Evolutionary conservation across 2,797 vertebrate genomes (phyloP).

Genomic region (Heterohyrax brucei): DNA sequence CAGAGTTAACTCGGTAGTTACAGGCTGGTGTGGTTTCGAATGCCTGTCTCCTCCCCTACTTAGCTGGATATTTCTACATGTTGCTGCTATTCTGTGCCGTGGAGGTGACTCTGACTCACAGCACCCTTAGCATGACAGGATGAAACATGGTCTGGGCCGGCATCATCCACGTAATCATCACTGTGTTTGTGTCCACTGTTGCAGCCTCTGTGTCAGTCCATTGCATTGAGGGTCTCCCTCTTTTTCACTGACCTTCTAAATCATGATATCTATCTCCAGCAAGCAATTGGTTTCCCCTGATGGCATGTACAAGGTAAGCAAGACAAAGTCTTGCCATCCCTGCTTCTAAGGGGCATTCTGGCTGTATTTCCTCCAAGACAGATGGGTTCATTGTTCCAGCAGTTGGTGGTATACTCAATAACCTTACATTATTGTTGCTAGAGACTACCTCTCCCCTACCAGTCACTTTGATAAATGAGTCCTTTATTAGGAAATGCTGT

Average conservation of each 20-base stretch:
- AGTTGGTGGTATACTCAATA: background rate
- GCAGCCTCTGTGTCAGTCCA: background rate
- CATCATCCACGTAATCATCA: background rate
- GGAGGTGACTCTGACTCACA: background rate
- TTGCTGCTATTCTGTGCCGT: background rate
- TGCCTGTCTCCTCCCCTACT: background rate
- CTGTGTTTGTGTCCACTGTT: background rate
- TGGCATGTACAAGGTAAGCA: background rate
- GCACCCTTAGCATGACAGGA: background rate
- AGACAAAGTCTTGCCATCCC: background rate
- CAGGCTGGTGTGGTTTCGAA: too few species aligned
- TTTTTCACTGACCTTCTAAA: background rate
- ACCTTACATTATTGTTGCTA: background rate
- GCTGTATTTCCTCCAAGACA: background rate
- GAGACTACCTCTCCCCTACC: background rate
- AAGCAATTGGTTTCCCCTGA: background rate
- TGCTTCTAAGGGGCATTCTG: background rate
- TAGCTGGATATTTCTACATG: background rate
- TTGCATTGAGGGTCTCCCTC: background rate
- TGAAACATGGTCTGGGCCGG: background rate
- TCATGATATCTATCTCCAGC: background rate
- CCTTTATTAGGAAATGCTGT: background rate
- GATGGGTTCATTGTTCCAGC: background rate
- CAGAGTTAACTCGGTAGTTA: too few species aligned
- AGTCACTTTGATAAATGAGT: background rate